A percentile compares a stretch with the other conserved stretches of the same genome.
phyloP scores from a whole-genome alignment of 2,888 invertebrate genomes.

The Hydriomena furcata region DNA sequence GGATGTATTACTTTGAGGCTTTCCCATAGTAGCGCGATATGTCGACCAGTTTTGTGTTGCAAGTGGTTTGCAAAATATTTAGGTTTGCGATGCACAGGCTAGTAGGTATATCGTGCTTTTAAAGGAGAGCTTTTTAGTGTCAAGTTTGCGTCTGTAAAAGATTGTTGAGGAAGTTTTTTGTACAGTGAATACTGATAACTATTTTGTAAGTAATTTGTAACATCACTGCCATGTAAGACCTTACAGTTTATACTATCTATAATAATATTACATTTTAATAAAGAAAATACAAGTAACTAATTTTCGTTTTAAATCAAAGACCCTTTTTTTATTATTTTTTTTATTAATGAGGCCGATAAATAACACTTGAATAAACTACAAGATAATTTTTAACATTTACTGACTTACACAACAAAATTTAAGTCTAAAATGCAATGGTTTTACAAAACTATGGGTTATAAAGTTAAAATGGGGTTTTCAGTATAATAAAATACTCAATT shows the following conservation, averaged over 20 bases:
- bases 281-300: conserved; percentile 54
- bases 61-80: too few relatives aligned
- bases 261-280: conserved; percentile 79
- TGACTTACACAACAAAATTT: not conserved
- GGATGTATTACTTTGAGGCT: conserved; percentile 52
- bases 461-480: too few relatives aligned
- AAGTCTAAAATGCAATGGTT: too few relatives aligned
- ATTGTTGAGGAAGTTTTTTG: conserved; percentile 51
- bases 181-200: conserved; percentile 64
- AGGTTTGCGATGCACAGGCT: too few relatives aligned
- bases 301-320: conserved; percentile 27
- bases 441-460: too few relatives aligned
- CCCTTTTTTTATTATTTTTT: conserved; percentile 36
- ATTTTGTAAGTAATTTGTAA: conserved; percentile 69
- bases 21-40: not conserved
- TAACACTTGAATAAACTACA: conserved; percentile 45
- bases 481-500: too few relatives aligned
- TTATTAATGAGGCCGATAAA: conserved; percentile 43
- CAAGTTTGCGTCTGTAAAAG: conserved; percentile 42
- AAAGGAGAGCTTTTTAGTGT: conserved; percentile 41
- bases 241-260: conserved; percentile 81
- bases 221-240: conserved; percentile 83
- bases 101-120: not conserved
- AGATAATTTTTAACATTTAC: conserved; percentile 37
- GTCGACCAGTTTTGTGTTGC: not conserved